Base-by-base conservation (phyloP, 1,140 invertebrate genomes). In the Cotesia glomerata region DNA sequence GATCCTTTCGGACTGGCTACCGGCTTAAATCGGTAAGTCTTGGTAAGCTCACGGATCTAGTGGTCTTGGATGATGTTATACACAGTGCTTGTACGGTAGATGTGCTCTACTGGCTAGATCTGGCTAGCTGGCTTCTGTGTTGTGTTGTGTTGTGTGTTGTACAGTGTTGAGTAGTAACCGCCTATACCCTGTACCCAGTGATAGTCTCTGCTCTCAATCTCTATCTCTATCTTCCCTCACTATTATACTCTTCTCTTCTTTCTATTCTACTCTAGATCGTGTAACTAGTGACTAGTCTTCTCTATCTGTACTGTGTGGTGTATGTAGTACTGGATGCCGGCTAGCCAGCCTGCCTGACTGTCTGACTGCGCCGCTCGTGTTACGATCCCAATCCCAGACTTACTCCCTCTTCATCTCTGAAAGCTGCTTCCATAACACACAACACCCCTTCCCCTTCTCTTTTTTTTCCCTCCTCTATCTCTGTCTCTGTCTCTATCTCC, bases 21-120 rank as follows among this genome's bases (percentile, higher is more conserved):
- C 80, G 81, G 84, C 84, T 86, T 85, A 85, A 85, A 80, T 85
- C 80, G 80, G 77, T 85, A 86, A 86, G 85, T 86, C 85, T 80
- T 73, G 69, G 84, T 85, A 85, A 82, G 82, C 84, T 75, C 76
- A 74, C 77, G 83, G 84, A 85, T 84, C 84, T 83, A 82, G 81
- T 80, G 82, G 80, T 84, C 80, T 84, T 79, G 83, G 79, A 80
- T 82, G 79, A 72, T 82, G 81, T 45, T 45, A 45, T 45, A 45
- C 79, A 79, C 78, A 71, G 68, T 70, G 68, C 68, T 45, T 45
- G 39, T 45, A 45, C 39, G 39, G 39, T 45, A 45, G 39, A 45
- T 45, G 39, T 45, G 39, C 58, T 72, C 54, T 56, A 59, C 71
- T 72, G 26, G 4, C 36, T 56, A 56, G 52, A 56, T 56, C 52